Base-by-base conservation (phyloP, 1,140 invertebrate genomes). In the Dermatophagoides farinae region DNA sequence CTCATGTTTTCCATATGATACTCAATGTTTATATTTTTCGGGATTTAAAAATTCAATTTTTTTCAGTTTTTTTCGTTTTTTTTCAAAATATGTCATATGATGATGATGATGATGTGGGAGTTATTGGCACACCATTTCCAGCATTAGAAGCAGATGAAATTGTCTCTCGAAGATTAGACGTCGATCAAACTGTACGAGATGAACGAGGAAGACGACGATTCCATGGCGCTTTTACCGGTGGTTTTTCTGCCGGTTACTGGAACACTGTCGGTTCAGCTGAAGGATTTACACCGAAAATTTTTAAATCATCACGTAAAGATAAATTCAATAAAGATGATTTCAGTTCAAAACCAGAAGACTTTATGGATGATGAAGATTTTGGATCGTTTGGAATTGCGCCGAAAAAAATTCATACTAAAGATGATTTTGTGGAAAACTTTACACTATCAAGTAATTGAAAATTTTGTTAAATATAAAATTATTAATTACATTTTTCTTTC, bases 151-250 rank as follows among this genome's bases (percentile, higher is more conserved):
- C 59, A 6, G 85, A 88, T 72, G 78, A 79, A 62, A 71, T 86
- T 46, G 81, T 84, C 4, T 76, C 79, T 47, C 91, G 89, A 68
- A 86, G 84, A 65, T 83, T 87, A 12, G 77, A 83, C 25, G 83
- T 88, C 72, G 89, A 97, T 68, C 87, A 96, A 72, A 81, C 85
- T 67, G 92, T 85, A 0, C 83, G 80, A 53, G 95, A 97, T 74
- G 82, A 82, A 52, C 80, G 88, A 72, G 93, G 92, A 1, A 76
- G 87, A 65, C 75, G 88, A 31, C 73, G 96, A 66, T 99, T 99
- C 73, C 96, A 99, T 76, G 96, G 96, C 41, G 95, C 95, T 0
- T 99, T 99, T 70, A 99, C 93, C 8, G 95, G 96, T 1, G 96
- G 95, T 5, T 99, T 98, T 70, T 93, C 90, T 47, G 95, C 96